Evolutionary conservation across 2,797 vertebrate genomes (phyloP), one percentile per base, ranked within the genome.

Genomic region (Sebastes goodei): DNA sequence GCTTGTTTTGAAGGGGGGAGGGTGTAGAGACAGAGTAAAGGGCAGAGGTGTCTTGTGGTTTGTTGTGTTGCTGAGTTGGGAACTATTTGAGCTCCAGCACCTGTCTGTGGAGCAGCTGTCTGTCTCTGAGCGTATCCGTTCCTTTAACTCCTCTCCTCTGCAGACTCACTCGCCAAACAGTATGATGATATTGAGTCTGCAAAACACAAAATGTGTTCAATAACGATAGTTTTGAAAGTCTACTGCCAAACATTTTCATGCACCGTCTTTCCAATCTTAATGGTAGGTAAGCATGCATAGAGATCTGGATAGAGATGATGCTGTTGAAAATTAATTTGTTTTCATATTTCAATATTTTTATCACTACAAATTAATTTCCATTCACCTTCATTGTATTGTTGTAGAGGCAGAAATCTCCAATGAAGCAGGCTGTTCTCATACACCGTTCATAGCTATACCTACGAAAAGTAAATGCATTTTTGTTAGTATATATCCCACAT

Each of bases 31-130:
- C 11, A 20, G 17, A 20, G 81, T 10, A 71, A 75, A 81, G 76
- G 74, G 72, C 78, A 83, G 81, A 76, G 73, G 73, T 30, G 42
- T 25, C 33, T 14, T 2, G 8, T 10, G 52, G 68, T 35, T 60
- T 56, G 60, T 65, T 56, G 59, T 14, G 23, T n/a, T 85, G 69
- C 86, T 65, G 56, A 90, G 59, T 86, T 14, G 9, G 55, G 52
- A 46, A 57, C 69, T 53, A 76, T 74, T 66, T 71, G 35, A 83
- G 80, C 49, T 65, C 3, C 71, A 85, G 80, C 88, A 90, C 69
- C 88, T 91, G 90, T 79, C 78, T 35, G 74, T 6, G 57, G 11
- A 11, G 35, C 86, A 85, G 84, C 86, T 86, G 89, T 71, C 71
- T 3, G 20, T 21, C 29, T 29, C 69, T 42, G 4, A 23, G 33